These are phyloP conservation scores for Catostomus latipinnis DNA, from an alignment of 2,797 vertebrate genomes.

Conservation along the genomic window DNA sequence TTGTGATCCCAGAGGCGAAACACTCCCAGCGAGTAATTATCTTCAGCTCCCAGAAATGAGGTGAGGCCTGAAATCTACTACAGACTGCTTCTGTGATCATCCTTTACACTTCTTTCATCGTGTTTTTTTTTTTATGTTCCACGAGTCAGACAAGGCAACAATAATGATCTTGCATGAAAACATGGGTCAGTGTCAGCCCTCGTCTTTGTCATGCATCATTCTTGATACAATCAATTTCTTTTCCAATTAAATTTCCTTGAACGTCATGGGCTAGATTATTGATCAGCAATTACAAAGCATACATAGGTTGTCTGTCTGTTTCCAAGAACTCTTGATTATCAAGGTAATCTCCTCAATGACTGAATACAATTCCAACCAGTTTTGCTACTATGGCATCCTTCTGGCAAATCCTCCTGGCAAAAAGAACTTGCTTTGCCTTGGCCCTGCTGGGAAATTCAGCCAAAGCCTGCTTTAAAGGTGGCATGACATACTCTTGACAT, in stretches of 20 bases:
- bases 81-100: slow-evolving; percentile 13
- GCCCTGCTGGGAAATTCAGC: too few species aligned
- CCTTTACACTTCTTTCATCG: neutral
- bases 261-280: slow-evolving; percentile 35
- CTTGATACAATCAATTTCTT: neutral
- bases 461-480: too few species aligned
- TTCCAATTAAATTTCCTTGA: slow-evolving; percentile 14
- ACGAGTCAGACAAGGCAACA: slow-evolving; percentile 8
- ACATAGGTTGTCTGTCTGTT: too few species aligned
- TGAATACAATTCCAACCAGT: neutral
- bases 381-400: neutral
- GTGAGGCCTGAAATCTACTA: slow-evolving; percentile 9
- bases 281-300: slow-evolving; percentile 10
- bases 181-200: slow-evolving; percentile 5
- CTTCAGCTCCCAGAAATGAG: neutral
- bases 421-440: too few species aligned
- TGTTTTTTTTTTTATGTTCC: neutral
- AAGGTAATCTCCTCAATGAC: neutral
- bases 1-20: slow-evolving; percentile 28
- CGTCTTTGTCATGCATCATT: neutral
- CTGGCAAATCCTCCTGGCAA: too few species aligned
- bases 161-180: neutral
- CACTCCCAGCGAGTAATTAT: slow-evolving; percentile 35
- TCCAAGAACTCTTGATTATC: neutral
- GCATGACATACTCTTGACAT: too few species aligned